Conservation (phyloP, 2,797 vertebrate genomes). For the Chelon auratus region DNA sequence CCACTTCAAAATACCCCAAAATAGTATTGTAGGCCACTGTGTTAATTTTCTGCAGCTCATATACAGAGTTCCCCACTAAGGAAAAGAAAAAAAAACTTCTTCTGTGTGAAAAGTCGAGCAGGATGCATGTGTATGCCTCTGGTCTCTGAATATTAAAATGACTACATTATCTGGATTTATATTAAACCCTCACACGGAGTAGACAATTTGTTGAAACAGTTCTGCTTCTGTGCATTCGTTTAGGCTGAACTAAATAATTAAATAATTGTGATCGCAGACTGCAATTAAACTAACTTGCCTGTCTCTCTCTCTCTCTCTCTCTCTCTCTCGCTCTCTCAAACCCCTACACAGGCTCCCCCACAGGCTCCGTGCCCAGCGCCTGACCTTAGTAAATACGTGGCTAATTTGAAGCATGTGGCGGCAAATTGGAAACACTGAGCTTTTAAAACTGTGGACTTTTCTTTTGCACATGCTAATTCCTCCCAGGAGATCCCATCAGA, state of each 20-base stretch:
- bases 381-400: slow-evolving; percentile 91
- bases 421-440: slow-evolving; percentile 92
- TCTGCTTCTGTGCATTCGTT: slow-evolving; percentile 52
- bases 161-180: slow-evolving; percentile 25
- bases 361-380: slow-evolving; percentile 87
- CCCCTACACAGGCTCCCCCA: slow-evolving; percentile 75
- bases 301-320: slow-evolving; percentile 24
- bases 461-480: slow-evolving; percentile 90
- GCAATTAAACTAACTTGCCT: slow-evolving; percentile 54
- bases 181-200: slow-evolving; percentile 8
- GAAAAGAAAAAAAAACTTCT: slow-evolving; percentile 40
- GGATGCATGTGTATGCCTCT: slow-evolving; percentile 16
- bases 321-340: slow-evolving; percentile 25
- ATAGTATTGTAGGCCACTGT: slow-evolving; percentile 46
- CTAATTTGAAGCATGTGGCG: slow-evolving; percentile 94
- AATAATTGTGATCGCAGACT: slow-evolving; percentile 36
- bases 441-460: slow-evolving; percentile 90
- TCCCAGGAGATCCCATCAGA: slow-evolving; percentile 88
- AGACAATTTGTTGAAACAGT: slow-evolving; percentile 41
- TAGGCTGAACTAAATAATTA: slow-evolving; percentile 36
- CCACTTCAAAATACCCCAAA: slow-evolving; percentile 52
- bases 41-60: slow-evolving; percentile 52
- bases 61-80: slow-evolving; percentile 14
- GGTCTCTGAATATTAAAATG: slow-evolving; percentile 27
- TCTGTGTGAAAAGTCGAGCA: slow-evolving; percentile 12